A percentile compares a stretch with the other conserved stretches of the same genome.
These are phyloP conservation scores for Sycophaga agraensis DNA, from an alignment of 1,140 invertebrate species.

Conservation along the genomic window DNA sequence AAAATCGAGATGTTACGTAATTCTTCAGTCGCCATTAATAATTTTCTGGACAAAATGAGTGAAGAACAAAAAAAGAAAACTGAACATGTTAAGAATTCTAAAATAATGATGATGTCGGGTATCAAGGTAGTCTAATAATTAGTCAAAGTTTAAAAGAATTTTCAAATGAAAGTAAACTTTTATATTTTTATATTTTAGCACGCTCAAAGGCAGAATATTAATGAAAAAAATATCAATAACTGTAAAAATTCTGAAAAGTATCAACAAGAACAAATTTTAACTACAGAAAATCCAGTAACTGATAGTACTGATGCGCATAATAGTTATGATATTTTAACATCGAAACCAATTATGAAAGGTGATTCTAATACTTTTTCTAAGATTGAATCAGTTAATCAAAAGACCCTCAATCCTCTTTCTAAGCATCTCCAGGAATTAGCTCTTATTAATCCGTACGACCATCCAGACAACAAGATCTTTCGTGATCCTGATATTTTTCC, in stretches of 20 bases:
- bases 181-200: not conserved
- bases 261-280: no score
- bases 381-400: no score
- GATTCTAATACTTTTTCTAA: no score
- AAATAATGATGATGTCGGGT: not conserved
- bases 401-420: no score
- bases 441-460: slow-evolving; percentile 11
- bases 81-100: not conserved
- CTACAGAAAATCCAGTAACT: no score
- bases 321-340: no score
- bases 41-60: slow-evolving; percentile 13
- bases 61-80: not conserved
- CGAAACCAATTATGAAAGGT: no score
- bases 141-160: no score
- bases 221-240: not conserved
- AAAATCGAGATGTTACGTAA: slow-evolving; percentile 20
- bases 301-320: no score
- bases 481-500: slow-evolving; percentile 22
- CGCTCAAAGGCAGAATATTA: not conserved
- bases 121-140: no score
- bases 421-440: not conserved
- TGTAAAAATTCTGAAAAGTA: no score
- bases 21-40: slow-evolving; percentile 1
- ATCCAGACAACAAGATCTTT: slow-evolving; percentile 13
- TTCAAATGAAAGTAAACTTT: no score